phyloP scores from a whole-genome alignment of 2,113 vertebrate species.

The Pholis gunnellus region DNA sequence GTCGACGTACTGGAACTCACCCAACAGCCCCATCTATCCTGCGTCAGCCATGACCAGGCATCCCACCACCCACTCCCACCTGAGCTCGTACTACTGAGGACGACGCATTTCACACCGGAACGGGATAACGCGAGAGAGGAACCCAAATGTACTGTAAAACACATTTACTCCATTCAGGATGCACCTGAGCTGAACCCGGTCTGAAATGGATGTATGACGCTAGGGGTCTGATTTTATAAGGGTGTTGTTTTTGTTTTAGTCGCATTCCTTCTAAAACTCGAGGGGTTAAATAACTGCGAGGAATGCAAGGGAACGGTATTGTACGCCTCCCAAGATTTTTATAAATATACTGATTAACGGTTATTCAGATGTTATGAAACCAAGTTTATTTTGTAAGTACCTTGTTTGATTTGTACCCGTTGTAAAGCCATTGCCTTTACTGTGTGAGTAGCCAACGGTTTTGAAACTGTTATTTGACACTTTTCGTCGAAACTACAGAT shows the following conservation, averaged over 20 bases:
- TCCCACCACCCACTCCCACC: slow-evolving; percentile 79
- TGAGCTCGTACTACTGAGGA: slow-evolving; percentile 85
- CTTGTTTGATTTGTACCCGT: slow-evolving; percentile 45
- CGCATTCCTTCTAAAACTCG: slow-evolving; percentile 10
- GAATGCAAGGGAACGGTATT: slow-evolving; percentile 20
- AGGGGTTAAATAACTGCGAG: slow-evolving; percentile 10
- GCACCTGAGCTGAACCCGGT: slow-evolving; percentile 48
- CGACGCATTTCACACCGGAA: background rate
- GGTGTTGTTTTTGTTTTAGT: slow-evolving; percentile 52
- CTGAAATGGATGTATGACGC: slow-evolving; percentile 53
- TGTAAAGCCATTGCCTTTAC: slow-evolving; percentile 38
- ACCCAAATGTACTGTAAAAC: slow-evolving; percentile 14
- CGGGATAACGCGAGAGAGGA: slow-evolving; percentile 12
- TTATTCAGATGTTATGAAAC: slow-evolving; percentile 52
- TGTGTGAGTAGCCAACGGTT: slow-evolving; percentile 28
- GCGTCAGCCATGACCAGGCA: slow-evolving; percentile 80
- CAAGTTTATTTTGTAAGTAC: slow-evolving; percentile 67
- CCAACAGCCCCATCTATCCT: slow-evolving; percentile 80
- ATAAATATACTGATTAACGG: slow-evolving; percentile 52
- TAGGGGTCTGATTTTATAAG: slow-evolving; percentile 10
- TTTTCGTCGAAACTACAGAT: slow-evolving; percentile 39
- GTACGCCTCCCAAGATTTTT: slow-evolving; percentile 20
- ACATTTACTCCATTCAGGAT: slow-evolving; percentile 19
- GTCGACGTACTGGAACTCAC: slow-evolving; percentile 82
- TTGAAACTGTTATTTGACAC: slow-evolving; percentile 14